phyloP scores from a whole-genome alignment of 2,797 vertebrate genomes.

The Linurgus olivaceus region DNA sequence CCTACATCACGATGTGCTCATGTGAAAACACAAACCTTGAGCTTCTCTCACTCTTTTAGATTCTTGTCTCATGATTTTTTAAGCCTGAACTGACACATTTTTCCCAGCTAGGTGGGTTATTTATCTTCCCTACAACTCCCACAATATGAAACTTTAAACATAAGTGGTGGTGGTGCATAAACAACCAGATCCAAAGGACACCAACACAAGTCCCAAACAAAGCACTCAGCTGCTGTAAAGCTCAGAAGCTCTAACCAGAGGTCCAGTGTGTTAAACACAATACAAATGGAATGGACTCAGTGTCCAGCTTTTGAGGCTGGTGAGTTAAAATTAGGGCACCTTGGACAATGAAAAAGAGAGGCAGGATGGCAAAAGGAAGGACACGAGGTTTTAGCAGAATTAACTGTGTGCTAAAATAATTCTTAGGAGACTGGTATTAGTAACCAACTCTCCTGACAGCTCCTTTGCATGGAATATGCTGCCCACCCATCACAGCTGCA shows the following conservation, averaged over 20 bases:
- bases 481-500: too few species aligned
- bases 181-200: background rate
- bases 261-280: background rate
- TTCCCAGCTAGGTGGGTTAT: background rate
- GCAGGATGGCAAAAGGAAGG: background rate
- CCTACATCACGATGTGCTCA: background rate
- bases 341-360: background rate
- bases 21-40: background rate
- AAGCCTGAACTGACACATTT: background rate
- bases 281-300: background rate
- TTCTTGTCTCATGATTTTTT: background rate
- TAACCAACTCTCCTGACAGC: background rate
- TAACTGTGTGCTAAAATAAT: background rate
- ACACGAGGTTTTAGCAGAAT: background rate
- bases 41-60: background rate
- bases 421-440: background rate
- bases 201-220: background rate
- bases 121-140: background rate
- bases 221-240: background rate
- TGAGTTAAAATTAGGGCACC: background rate
- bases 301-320: background rate
- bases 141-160: background rate
- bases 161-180: background rate
- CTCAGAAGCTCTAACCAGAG: background rate
- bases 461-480: background rate